Evolutionary conservation across 1,140 invertebrate genomes (phyloP).

Genomic region (Propsilocerus akamusi): DNA sequence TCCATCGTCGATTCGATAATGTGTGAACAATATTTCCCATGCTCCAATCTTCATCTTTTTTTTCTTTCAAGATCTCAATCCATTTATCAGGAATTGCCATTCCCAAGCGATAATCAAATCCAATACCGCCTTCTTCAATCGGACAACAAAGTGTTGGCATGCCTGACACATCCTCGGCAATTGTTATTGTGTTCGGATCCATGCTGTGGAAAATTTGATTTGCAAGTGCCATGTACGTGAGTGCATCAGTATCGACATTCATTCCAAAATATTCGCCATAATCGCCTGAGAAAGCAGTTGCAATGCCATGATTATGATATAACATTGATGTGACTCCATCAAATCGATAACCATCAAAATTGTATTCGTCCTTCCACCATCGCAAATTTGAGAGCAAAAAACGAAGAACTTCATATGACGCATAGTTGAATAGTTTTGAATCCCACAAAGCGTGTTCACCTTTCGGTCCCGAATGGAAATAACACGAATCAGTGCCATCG

Average conservation of each 20-base stretch:
- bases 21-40: conserved; percentile 78
- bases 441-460: conserved; percentile 87
- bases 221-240: conserved; percentile 86
- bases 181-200: conserved; percentile 65
- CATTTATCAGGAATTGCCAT: conserved; percentile 97
- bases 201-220: conserved; percentile 71
- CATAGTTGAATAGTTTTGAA: conserved; percentile 88
- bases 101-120: conserved; percentile 90
- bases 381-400: conserved; percentile 87
- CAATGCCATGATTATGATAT: conserved; percentile 85
- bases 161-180: conserved; percentile 93
- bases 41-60: conserved; percentile 82
- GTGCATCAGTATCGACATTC: conserved; percentile 82
- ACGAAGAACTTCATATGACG: conserved; percentile 72
- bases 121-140: conserved; percentile 70
- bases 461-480: conserved; percentile 68
- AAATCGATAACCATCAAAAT: conserved; percentile 80
- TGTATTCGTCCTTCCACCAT: conserved; percentile 89
- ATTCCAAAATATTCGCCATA: conserved; percentile 92
- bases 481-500: conserved; percentile 80
- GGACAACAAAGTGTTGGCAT: conserved; percentile 90
- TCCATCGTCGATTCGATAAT: conserved; percentile 75
- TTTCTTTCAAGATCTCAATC: conserved; percentile 76
- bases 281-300: conserved; percentile 74
- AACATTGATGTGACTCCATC: conserved; percentile 96